Evolutionary conservation across 2,888 invertebrate genomes (phyloP).

Genomic region (Stenodera caucasica): DNA sequence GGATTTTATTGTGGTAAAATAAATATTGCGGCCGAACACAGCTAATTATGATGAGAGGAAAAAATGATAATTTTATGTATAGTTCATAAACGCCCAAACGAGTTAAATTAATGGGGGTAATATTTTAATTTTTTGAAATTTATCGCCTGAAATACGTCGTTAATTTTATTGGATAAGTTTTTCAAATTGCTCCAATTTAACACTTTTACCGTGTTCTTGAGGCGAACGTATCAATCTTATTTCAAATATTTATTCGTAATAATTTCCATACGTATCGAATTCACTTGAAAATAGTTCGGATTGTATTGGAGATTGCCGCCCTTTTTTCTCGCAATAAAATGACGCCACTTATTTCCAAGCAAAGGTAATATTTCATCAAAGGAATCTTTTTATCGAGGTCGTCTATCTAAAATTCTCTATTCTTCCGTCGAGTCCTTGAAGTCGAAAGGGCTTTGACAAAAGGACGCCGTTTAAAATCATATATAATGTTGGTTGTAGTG

Average conservation of each 20-base stretch:
- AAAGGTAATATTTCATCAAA: constrained; percentile 28
- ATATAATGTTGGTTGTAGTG: background rate
- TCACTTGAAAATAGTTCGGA: background rate
- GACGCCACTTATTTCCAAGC: background rate
- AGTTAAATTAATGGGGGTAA: background rate
- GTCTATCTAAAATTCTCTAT: constrained; percentile 13
- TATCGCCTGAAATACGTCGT: background rate
- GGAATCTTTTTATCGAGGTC: constrained; percentile 18
- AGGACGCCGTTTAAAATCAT: constrained; percentile 8
- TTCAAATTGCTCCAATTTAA: background rate
- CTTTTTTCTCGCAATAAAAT: background rate
- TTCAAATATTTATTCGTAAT: background rate
- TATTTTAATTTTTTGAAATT: background rate
- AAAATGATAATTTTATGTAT: constrained; percentile 5
- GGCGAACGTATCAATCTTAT: too few species aligned
- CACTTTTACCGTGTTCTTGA: background rate
- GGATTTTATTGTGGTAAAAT: background rate
- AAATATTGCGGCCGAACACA: background rate
- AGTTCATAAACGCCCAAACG: background rate
- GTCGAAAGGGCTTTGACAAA: constrained; percentile 9
- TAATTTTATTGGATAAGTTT: background rate
- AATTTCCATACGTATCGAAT: background rate
- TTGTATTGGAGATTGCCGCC: too few species aligned
- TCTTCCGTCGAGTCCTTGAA: background rate
- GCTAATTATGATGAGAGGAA: background rate